A percentile compares a stretch with the other conserved stretches of the same genome.
Evolutionary conservation across 2,113 vertebrate species (phyloP).

Genomic region (Pantherophis guttatus): DNA sequence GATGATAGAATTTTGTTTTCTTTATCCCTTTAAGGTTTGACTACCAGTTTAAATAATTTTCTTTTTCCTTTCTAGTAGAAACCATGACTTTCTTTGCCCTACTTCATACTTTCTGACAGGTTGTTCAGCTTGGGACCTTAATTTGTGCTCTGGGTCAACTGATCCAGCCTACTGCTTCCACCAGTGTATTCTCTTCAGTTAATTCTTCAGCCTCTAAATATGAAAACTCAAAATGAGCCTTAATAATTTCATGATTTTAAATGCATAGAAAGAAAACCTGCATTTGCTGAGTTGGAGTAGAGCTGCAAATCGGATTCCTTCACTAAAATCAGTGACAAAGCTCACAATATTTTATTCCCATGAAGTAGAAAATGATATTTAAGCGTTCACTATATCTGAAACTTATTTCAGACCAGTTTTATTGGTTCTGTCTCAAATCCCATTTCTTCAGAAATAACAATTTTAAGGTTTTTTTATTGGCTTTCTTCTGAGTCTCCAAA

Average conservation of each 20-base stretch:
- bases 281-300: not conserved
- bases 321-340: not conserved
- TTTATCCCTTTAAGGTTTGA: not conserved
- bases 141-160: not conserved
- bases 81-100: not conserved
- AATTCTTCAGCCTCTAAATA: not conserved
- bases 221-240: not conserved
- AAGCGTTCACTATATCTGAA: not conserved
- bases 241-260: not conserved
- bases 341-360: not conserved
- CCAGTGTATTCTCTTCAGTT: not conserved
- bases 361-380: not conserved
- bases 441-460: not conserved
- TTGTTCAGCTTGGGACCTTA: not conserved
- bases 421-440: not conserved
- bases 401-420: not conserved
- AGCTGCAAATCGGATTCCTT: not conserved
- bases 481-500: fast-evolving
- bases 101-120: not conserved
- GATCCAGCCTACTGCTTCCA: not conserved
- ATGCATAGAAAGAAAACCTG: not conserved
- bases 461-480: not conserved
- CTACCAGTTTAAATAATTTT: not conserved
- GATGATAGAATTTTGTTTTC: not conserved
- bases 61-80: not conserved